These are phyloP conservation scores for Mus spicilegus DNA, from an alignment of 2,113 vertebrate genomes.

Conservation along the genomic window DNA sequence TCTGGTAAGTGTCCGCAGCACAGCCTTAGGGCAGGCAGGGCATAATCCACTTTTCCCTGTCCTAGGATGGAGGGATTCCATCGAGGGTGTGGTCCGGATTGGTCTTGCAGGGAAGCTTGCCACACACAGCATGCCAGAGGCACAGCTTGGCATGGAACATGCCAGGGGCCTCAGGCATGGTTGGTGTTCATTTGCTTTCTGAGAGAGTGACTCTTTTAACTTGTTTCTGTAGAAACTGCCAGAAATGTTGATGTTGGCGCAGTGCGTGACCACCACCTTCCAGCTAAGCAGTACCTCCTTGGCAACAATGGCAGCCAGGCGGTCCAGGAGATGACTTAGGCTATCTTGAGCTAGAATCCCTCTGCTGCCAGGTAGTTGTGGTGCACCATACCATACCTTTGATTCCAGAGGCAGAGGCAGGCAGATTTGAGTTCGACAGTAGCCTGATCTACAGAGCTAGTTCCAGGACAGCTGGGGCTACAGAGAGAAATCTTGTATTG, in stretches of 20 bases:
- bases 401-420: background rate
- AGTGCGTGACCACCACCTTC: background rate
- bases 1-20: background rate
- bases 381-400: background rate
- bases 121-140: background rate
- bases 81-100: background rate
- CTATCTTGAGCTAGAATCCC: background rate
- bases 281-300: background rate
- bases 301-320: background rate
- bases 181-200: background rate
- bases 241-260: background rate
- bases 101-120: background rate
- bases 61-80: background rate
- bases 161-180: background rate
- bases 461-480: background rate
- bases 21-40: background rate
- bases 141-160: background rate
- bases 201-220: background rate
- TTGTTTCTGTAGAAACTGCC: background rate
- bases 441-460: background rate
- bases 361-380: background rate
- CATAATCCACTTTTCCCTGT: background rate
- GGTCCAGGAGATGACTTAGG: background rate
- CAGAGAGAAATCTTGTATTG: background rate
- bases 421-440: background rate